Evolutionary conservation across 2,888 invertebrate species (phyloP).

Genomic region (Rotaria sp.): DNA sequence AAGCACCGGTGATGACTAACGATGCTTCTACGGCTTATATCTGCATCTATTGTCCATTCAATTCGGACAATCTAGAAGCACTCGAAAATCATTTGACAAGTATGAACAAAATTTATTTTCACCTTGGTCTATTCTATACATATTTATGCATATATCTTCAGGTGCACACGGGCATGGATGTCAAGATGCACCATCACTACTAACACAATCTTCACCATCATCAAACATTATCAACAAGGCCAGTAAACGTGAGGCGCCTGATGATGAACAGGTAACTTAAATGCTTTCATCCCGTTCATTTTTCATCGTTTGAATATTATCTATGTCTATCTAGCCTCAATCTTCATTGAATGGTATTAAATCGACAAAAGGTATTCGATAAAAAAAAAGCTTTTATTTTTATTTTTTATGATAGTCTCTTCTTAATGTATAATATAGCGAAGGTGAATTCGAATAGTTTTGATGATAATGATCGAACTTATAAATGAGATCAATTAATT

Average conservation of each 20-base stretch:
- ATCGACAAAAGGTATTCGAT: not conserved
- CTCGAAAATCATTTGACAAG: slow-evolving; percentile 19
- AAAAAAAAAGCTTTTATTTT: no score
- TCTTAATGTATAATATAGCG: no score
- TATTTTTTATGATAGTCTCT: no score
- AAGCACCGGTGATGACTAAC: not conserved
- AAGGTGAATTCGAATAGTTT: no score
- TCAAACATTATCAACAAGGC: not conserved
- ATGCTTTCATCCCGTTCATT: not conserved
- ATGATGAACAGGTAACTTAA: not conserved
- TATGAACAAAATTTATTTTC: not conserved
- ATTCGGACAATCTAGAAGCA: not conserved
- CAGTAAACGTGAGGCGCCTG: not conserved
- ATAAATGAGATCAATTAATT: no score
- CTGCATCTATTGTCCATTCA: no score
- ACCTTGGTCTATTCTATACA: not conserved
- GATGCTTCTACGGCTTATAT: no score
- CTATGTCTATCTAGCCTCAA: not conserved
- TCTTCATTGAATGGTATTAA: not conserved
- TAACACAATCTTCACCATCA: not conserved
- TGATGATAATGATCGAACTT: no score
- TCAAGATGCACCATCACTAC: not conserved
- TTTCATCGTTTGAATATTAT: not conserved
- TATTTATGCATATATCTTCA: not conserved
- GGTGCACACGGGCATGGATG: not conserved